A percentile compares a stretch with the other conserved stretches of the same genome.
Conservation (phyloP, 2,888 invertebrate genomes). For the Copidosoma aretas region DNA sequence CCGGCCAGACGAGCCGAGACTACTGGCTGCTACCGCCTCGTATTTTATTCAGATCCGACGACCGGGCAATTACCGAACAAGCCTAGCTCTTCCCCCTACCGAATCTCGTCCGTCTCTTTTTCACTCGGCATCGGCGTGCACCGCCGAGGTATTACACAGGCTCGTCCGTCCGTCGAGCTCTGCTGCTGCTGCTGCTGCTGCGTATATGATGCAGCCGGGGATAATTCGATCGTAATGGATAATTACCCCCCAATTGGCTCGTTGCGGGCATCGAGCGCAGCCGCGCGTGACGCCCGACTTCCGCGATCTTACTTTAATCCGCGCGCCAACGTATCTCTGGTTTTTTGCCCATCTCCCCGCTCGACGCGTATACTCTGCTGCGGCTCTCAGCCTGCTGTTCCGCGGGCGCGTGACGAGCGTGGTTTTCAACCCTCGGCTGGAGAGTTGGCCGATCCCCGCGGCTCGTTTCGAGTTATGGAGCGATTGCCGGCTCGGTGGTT, state of each 20-base stretch:
- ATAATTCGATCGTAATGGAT: constrained; percentile 59
- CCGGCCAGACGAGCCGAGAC: constrained; percentile 50
- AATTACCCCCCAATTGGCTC: constrained; percentile 53
- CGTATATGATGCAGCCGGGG: constrained; percentile 46
- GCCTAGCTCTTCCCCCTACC: neutral
- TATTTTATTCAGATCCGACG: constrained; percentile 62
- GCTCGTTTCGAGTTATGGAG: neutral
- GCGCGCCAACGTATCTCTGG: neutral
- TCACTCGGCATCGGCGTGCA: neutral
- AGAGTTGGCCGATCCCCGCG: neutral
- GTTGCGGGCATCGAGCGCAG: constrained; percentile 36
- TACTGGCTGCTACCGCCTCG: constrained; percentile 53
- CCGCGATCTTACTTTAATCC: constrained; percentile 44
- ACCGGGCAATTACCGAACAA: constrained; percentile 60
- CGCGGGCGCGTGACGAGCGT: too few relatives aligned
- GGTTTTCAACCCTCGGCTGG: too few relatives aligned
- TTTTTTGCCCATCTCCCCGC: neutral
- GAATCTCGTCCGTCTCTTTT: constrained; percentile 2
- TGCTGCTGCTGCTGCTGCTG: too few relatives aligned
- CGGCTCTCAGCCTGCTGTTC: neutral
- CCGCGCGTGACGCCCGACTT: constrained; percentile 48
- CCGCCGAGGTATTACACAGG: too few relatives aligned
- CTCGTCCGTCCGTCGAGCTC: too few relatives aligned
- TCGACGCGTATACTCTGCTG: neutral
- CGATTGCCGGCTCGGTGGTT: neutral